Conservation (phyloP, 2,113 vertebrate species). For the Dendrocopos noguchii region DNA sequence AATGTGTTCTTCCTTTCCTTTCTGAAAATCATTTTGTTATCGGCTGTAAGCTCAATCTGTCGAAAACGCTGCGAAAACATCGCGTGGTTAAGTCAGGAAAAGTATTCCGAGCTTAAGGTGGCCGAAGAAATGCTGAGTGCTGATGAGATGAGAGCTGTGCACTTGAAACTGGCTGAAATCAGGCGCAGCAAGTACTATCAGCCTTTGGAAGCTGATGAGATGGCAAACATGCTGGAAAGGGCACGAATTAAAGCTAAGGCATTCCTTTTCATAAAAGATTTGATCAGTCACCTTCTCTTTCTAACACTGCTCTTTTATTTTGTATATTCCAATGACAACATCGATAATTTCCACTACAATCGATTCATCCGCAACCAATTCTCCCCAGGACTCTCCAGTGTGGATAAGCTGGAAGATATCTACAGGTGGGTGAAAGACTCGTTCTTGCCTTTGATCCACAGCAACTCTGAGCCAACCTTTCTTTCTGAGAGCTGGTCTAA, state of each 20-base stretch:
- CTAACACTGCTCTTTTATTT: constrained; percentile 49
- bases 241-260: constrained; percentile 24
- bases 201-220: constrained; percentile 46
- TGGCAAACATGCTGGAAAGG: constrained; percentile 44
- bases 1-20: constrained; percentile 61
- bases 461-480: constrained; percentile 22
- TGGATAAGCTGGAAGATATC: constrained; percentile 38
- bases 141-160: not conserved
- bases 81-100: constrained; percentile 39
- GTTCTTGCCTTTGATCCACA: constrained; percentile 68
- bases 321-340: not conserved
- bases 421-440: constrained; percentile 52
- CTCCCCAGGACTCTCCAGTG: not conserved
- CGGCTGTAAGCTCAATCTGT: not conserved
- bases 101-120: constrained; percentile 1
- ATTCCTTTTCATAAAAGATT: not conserved
- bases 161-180: not conserved
- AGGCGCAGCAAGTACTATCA: constrained; percentile 31
- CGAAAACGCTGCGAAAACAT: constrained; percentile 55
- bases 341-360: constrained; percentile 51
- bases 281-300: constrained; percentile 47
- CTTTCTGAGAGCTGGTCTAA: constrained; percentile 47
- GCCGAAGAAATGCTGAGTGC: not conserved
- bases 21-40: constrained; percentile 8
- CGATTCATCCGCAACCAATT: constrained; percentile 28